Conservation (phyloP, 1,140 invertebrate genomes). For the Aphis craccivora region DNA sequence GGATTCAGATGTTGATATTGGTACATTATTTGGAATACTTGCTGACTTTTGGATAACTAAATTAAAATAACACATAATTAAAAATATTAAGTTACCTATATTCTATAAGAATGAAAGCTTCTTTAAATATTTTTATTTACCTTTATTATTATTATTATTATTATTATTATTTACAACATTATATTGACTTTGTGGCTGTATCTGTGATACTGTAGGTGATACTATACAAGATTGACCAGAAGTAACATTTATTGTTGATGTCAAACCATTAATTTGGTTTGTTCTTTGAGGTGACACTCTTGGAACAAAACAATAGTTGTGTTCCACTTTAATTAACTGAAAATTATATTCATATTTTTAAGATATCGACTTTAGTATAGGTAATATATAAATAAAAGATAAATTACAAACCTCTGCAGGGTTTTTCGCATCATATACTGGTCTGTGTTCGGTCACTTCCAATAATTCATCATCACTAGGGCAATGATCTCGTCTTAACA, state of each 20-base stretch:
- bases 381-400: background rate
- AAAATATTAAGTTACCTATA: no score
- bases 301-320: slow-evolving; percentile 46
- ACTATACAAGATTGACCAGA: slow-evolving; percentile 52
- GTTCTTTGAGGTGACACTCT: slow-evolving; percentile 11
- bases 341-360: background rate
- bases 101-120: background rate
- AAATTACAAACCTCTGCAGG: slow-evolving; percentile 37
- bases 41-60: slow-evolving; percentile 44
- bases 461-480: slow-evolving; percentile 52
- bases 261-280: slow-evolving; percentile 46
- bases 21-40: slow-evolving; percentile 32
- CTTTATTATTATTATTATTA: slow-evolving; percentile 42
- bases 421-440: slow-evolving; percentile 41
- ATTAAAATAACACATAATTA: background rate
- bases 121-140: slow-evolving; percentile 4
- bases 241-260: slow-evolving; percentile 9
- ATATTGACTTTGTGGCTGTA: slow-evolving; percentile 13
- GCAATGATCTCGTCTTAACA: slow-evolving; percentile 53
- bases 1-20: slow-evolving; percentile 24
- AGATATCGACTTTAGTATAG: background rate
- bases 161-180: slow-evolving; percentile 38
- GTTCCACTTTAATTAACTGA: slow-evolving; percentile 51
- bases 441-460: slow-evolving; percentile 42
- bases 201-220: slow-evolving; percentile 13